Conservation (phyloP, 2,888 invertebrate species). For the Pegoplata infirma region DNA sequence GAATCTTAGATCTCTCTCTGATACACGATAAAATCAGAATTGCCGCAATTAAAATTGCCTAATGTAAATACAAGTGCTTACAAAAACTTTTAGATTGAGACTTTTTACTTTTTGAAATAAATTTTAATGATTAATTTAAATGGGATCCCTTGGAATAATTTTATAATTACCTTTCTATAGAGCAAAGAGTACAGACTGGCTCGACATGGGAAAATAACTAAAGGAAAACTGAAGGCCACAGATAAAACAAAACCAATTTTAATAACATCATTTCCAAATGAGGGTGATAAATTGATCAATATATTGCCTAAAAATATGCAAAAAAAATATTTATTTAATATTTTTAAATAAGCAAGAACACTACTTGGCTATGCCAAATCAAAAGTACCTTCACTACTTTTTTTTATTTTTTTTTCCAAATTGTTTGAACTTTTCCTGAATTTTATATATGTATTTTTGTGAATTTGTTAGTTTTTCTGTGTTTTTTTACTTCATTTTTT, state of each 20-base stretch:
- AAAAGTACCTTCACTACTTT: no score
- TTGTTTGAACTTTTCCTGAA: no score
- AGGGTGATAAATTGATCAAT: constrained; percentile 90
- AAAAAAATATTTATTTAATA: constrained; percentile 5
- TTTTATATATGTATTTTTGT: no score
- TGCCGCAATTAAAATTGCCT: no score
- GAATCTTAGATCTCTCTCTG: no score
- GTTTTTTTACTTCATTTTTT: no score
- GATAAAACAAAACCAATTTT: constrained; percentile 97
- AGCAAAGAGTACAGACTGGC: constrained; percentile 95
- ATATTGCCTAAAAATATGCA: constrained; percentile 87
- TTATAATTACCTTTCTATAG: constrained; percentile 85
- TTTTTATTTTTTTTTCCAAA: no score
- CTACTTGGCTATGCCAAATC: no score
- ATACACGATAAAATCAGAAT: no score
- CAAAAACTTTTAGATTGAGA: no score
- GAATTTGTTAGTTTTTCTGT: no score
- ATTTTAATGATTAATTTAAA: neutral
- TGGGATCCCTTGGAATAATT: neutral
- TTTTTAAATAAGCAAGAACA: constrained; percentile 1
- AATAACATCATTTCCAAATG: constrained; percentile 90
- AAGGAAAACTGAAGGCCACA: constrained; percentile 96
- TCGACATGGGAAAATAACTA: constrained; percentile 97
- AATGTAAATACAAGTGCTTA: no score
- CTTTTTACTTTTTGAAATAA: neutral